These are phyloP conservation scores for Papilio polytes DNA, from an alignment of 1,140 invertebrate genomes.

Conservation along the genomic window DNA sequence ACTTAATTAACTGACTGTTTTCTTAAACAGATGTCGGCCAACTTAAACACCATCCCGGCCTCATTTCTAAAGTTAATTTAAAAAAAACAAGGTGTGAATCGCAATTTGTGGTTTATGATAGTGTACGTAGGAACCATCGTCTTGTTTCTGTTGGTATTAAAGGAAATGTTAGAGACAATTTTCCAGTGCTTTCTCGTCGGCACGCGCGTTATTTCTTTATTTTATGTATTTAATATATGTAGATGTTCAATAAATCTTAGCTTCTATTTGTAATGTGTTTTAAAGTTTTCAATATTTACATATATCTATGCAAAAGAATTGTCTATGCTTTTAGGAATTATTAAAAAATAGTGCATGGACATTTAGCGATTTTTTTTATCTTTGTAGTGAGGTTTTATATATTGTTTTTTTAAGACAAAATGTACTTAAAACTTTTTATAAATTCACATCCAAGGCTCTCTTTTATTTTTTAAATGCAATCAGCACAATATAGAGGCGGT, in stretches of 20 bases:
- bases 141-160: no score
- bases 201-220: no score
- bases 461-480: conserved; percentile 49
- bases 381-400: conserved; percentile 43
- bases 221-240: not conserved
- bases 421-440: conserved; percentile 65
- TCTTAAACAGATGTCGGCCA: no score
- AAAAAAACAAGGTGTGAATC: no score
- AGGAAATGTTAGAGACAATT: no score
- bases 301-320: not conserved
- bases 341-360: not conserved
- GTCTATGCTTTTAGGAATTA: conserved; percentile 15
- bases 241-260: not conserved
- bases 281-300: not conserved
- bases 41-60: no score
- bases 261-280: not conserved
- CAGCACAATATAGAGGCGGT: conserved; percentile 34
- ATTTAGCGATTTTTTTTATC: not conserved
- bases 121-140: no score
- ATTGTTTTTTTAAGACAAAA: conserved; percentile 62
- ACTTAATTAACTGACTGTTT: no score
- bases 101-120: no score
- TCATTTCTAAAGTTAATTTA: no score
- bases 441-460: conserved; percentile 60
- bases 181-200: no score